Percentiles rank a stretch among this genome's conserved stretches.
phyloP scores from a whole-genome alignment of 2,888 invertebrate species.

The Trissolcus brochymenae region DNA sequence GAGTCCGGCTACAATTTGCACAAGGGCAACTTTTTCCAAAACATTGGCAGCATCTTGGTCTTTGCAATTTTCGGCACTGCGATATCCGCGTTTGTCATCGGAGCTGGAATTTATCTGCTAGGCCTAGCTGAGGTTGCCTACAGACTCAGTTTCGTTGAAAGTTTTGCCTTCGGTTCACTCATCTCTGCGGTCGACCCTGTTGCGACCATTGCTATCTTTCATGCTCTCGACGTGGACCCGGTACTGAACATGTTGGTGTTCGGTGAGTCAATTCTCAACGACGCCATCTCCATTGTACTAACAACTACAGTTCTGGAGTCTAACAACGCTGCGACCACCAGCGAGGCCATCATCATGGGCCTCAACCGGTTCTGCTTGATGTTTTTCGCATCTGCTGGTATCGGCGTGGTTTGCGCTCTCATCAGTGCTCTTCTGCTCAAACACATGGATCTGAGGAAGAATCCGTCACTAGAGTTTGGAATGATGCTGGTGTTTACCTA shows the following conservation, averaged over 20 bases:
- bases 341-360: conserved; percentile 91
- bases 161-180: conserved; percentile 98
- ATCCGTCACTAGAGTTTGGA: conserved; percentile 98
- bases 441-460: conserved; percentile 96
- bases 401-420: conserved; percentile 96
- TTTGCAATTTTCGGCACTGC: conserved; percentile 99
- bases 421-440: conserved; percentile 94
- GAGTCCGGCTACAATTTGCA: conserved; percentile 99
- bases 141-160: conserved; percentile 94
- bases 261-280: conserved; percentile 96
- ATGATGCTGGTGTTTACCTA: conserved; percentile 99
- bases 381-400: conserved; percentile 99
- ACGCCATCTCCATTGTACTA: conserved; percentile 98
- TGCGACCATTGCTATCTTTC: conserved; percentile 98
- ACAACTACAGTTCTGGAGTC: conserved; percentile 91
- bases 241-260: conserved; percentile 99
- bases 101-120: conserved; percentile 95
- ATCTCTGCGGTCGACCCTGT: conserved; percentile 99
- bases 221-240: conserved; percentile 97
- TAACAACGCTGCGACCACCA: conserved; percentile 83
- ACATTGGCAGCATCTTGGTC: conserved; percentile 98
- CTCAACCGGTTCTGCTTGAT: conserved; percentile 94
- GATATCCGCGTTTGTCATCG: conserved; percentile 97
- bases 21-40: conserved; percentile 97
- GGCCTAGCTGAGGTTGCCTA: conserved; percentile 95